Evolutionary conservation across 1,140 invertebrate genomes (phyloP).

Genomic region (Manduca sexta): DNA sequence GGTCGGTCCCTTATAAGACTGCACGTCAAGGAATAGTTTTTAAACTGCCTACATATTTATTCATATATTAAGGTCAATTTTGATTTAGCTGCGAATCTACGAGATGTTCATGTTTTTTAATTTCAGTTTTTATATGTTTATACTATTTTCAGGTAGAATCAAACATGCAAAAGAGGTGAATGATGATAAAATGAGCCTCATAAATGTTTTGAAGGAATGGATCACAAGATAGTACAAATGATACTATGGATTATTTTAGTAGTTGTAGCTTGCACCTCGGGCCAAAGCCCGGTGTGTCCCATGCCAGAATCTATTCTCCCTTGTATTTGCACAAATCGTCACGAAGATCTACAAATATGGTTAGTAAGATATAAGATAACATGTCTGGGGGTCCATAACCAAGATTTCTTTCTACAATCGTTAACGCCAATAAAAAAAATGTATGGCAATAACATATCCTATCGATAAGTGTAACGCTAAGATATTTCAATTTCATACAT

Average conservation of each 20-base stretch:
- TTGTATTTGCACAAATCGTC: slow-evolving; percentile 78
- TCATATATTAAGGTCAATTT: no score
- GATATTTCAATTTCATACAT: neutral
- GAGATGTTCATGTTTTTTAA: no score
- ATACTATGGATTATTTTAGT: slow-evolving; percentile 41
- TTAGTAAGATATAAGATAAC: slow-evolving; percentile 35
- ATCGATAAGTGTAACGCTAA: no score
- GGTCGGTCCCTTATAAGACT: no score
- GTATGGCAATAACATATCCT: no score
- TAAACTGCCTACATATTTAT: no score
- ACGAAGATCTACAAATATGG: slow-evolving; percentile 82
- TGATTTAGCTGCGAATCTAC: no score
- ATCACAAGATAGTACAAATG: slow-evolving; percentile 35
- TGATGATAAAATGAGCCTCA: slow-evolving; percentile 56
- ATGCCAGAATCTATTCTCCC: slow-evolving; percentile 78
- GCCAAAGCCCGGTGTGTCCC: slow-evolving; percentile 71
- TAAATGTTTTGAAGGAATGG: slow-evolving; percentile 45
- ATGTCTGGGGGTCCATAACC: neutral
- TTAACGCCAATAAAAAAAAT: no score
- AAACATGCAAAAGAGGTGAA: slow-evolving; percentile 1
- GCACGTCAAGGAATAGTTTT: no score
- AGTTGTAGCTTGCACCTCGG: slow-evolving; percentile 17
- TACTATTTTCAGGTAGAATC: neutral
- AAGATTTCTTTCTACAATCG: no score
- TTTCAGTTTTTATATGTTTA: no score